phyloP scores from a whole-genome alignment of 2,797 vertebrate species.

The Pyrocephalus nanus region DNA sequence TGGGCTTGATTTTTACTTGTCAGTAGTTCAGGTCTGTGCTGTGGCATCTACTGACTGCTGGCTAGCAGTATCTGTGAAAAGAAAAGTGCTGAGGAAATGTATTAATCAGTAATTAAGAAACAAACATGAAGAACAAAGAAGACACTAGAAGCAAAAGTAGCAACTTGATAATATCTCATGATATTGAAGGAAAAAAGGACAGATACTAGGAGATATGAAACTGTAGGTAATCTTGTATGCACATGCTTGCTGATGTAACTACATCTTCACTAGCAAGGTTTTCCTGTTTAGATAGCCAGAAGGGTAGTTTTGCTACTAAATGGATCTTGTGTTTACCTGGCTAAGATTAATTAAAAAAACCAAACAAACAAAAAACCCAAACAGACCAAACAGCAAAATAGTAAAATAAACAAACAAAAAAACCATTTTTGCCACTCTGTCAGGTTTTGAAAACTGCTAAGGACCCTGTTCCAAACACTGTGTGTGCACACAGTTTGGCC shows the following conservation, averaged over 20 bases:
- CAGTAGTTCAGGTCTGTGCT: background rate
- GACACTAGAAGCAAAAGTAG: background rate
- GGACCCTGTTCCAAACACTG: background rate
- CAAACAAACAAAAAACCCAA: background rate
- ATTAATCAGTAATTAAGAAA: background rate
- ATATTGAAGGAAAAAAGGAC: background rate
- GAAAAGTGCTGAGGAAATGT: background rate
- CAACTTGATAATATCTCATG: background rate
- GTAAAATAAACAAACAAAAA: no score
- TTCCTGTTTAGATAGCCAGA: conserved; percentile 17
- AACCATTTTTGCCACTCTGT: background rate
- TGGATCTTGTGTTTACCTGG: background rate
- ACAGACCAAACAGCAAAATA: background rate
- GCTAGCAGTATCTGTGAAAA: background rate
- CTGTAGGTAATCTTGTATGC: background rate
- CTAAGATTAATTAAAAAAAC: background rate
- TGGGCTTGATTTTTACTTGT: background rate
- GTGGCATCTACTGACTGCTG: background rate
- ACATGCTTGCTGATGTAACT: background rate
- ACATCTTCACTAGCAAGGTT: background rate
- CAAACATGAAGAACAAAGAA: background rate
- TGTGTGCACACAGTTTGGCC: background rate
- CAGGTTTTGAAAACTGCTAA: background rate
- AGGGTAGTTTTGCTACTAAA: background rate
- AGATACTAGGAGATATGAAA: background rate